Evolutionary conservation across 2,888 invertebrate species (phyloP).

Genomic region (Xestobium rufovillosum): DNA sequence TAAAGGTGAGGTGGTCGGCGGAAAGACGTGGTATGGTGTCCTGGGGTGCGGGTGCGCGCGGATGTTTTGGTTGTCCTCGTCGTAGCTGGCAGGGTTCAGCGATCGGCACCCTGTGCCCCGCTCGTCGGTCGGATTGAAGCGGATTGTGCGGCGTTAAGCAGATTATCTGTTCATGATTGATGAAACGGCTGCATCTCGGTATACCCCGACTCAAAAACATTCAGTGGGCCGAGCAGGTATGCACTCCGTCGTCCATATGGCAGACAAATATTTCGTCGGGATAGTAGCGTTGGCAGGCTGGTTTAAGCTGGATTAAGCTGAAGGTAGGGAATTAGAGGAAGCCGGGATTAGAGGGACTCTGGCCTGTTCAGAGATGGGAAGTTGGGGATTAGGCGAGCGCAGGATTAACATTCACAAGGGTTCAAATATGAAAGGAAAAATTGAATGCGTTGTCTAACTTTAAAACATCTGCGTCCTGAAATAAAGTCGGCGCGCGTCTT

Average conservation of each 20-base stretch:
- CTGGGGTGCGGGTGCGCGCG: too few species aligned
- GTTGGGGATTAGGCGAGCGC: conserved; percentile 40
- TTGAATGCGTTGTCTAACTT: too few species aligned
- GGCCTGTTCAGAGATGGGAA: conserved; percentile 42
- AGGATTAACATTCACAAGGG: conserved; percentile 42
- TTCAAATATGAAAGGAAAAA: conserved; percentile 41
- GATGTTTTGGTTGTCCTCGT: too few species aligned
- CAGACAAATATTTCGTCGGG: conserved; percentile 14
- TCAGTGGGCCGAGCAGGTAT: conserved; percentile 32
- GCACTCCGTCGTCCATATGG: conserved; percentile 27
- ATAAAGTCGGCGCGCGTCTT: conserved; percentile 11
- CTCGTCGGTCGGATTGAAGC: conserved; percentile 37
- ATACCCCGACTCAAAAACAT: conserved; percentile 39
- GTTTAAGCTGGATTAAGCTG: conserved; percentile 45
- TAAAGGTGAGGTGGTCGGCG: too few species aligned
- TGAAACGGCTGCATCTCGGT: conserved; percentile 43
- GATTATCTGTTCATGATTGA: conserved; percentile 61
- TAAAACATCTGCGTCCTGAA: too few species aligned
- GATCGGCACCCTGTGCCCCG: conserved; percentile 22
- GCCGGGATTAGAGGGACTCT: conserved; percentile 43
- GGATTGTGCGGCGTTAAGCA: conserved; percentile 51
- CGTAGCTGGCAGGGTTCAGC: conserved; percentile 25
- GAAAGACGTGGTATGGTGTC: too few species aligned
- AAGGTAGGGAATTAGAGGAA: conserved; percentile 46
- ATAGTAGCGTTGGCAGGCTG: conserved; percentile 39